phyloP scores from a whole-genome alignment of 1,140 invertebrate species.

The Pollicipes pollicipes region DNA sequence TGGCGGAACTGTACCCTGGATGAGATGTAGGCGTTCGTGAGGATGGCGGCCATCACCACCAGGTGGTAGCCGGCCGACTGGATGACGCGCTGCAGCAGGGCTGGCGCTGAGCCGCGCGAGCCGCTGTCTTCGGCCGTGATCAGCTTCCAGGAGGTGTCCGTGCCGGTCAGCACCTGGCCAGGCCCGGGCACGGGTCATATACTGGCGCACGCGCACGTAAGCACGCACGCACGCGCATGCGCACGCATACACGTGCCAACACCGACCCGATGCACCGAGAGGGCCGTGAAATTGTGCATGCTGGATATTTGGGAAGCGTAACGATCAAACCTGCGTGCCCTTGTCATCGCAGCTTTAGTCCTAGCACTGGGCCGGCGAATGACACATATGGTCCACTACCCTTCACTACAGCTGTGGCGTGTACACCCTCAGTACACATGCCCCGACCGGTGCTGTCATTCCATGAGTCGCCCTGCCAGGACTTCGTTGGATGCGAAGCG shows the following conservation, averaged over 20 bases:
- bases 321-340: no score
- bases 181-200: not conserved
- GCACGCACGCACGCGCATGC: conserved; percentile 3
- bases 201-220: not conserved
- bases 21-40: conserved; percentile 87
- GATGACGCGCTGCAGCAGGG: conserved; percentile 69
- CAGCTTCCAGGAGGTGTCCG: conserved; percentile 79
- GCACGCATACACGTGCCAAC: not conserved
- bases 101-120: conserved; percentile 69
- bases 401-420: no score
- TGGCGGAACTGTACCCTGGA: conserved; percentile 94
- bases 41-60: conserved; percentile 79
- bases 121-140: conserved; percentile 91
- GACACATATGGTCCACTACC: no score
- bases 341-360: no score
- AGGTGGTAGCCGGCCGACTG: conserved; percentile 72
- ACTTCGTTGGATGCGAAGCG: no score
- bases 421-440: no score
- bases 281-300: no score
- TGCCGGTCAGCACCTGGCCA: conserved; percentile 60
- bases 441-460: no score
- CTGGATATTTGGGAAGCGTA: no score
- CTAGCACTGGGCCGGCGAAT: no score
- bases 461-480: no score
- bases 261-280: conserved; percentile 5